Base-by-base conservation (phyloP, 2,888 invertebrate species). In the Diloba caeruleocephala region DNA sequence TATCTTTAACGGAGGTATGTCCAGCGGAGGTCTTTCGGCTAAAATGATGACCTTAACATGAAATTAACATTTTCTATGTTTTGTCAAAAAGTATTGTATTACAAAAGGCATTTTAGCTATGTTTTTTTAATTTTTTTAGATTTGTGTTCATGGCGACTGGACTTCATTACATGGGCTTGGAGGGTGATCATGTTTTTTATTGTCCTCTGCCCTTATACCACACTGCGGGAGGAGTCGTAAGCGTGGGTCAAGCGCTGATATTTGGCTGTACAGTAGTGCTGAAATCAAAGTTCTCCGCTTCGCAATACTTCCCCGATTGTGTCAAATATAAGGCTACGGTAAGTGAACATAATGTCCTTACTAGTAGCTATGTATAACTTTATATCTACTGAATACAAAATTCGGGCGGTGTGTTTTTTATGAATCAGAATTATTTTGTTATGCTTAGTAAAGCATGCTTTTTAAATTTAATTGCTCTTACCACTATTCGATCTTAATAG, bases 131-230 rank as follows among this genome's bases (percentile, higher is more conserved):
- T 32, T 15, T 17, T 61, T 69, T 23, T 84, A 98, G 98, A 76
- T 97, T 95, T 78, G 94, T 97, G 56, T 98, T 97, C 78, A 96
- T 97, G 76, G 94, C 96, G 1, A 94, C 95, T 10, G 97, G 96
- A 10, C 95, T 97, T 50, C 95, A 94, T 80, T 88, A 97, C 70
- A 94, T 96, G 61, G 94, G 95, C 0, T 94, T 98, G 43, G 93
- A 87, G 8, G 76, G 85, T 0, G 90, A 94, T 4, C 99, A 99
- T 85, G 94, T 96, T 26, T 95, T 98, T 71, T 99, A 99, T 87
- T 97, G 97, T 13, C 96, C 98, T 0, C 93, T 99, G 67, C 99
- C 99, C 0, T 93, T 99, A n/a, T 99, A 99, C 88, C 99, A 99
- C 85, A 98, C 99, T 0, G 98, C 98, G 0, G 99, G 98, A 10